Evolutionary conservation across 2,797 vertebrate genomes (phyloP).

Genomic region (Hypotaenidia okinawae): DNA sequence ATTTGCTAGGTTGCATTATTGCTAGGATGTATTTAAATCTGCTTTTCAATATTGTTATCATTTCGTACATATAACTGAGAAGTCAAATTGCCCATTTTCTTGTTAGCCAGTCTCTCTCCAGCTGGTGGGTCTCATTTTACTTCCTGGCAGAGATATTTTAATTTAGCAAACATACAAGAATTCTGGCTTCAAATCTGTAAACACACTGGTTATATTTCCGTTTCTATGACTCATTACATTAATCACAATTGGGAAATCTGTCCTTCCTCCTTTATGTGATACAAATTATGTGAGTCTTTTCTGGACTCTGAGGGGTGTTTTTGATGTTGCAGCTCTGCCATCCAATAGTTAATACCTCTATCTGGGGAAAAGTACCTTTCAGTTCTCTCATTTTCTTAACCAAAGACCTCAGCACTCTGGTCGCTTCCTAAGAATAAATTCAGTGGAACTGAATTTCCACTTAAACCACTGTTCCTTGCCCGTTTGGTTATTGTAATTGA

Average conservation of each 20-base stretch:
- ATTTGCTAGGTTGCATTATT: neutral
- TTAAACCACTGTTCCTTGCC: neutral
- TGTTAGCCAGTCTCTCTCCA: neutral
- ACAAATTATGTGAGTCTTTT: neutral
- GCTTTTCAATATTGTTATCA: neutral
- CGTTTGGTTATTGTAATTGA: neutral
- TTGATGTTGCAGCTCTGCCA: neutral
- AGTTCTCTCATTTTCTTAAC: neutral
- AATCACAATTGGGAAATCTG: neutral
- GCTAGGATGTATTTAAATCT: neutral
- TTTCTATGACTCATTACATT: neutral
- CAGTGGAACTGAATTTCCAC: neutral
- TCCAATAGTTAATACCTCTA: neutral
- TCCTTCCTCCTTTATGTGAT: neutral
- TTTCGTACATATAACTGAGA: neutral
- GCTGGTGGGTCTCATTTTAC: neutral
- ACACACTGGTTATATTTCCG: neutral
- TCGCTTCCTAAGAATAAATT: neutral
- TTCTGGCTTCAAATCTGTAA: neutral
- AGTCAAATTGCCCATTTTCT: neutral
- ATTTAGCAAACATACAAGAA: neutral
- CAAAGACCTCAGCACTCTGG: neutral
- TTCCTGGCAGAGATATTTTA: neutral
- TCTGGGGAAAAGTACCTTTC: neutral
- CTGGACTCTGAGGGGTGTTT: neutral